Evolutionary conservation across 2,888 invertebrate species (phyloP), one percentile per base, ranked within the genome.

Genomic region (Machimus atricapillus): DNA sequence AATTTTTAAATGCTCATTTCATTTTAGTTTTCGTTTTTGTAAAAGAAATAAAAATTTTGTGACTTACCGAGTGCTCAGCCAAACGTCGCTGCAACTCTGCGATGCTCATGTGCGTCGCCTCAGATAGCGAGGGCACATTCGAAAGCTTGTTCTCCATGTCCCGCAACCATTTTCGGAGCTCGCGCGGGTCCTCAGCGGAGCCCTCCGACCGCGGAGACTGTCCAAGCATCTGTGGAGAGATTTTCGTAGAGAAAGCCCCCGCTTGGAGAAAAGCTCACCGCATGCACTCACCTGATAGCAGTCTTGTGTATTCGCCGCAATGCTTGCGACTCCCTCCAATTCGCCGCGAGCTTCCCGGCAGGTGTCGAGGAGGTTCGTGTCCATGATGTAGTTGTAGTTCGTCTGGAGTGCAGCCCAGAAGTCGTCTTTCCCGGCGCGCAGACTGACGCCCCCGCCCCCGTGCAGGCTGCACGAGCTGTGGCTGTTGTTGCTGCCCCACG

Each of bases 381-480:
- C 97, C 98, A 98, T 98, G 91, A 98, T 97, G 93, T 97, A 98
- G 92, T 98, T 96, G 93, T 98, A 98, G 93, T 97, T 97, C 87
- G 97, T 96, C 93, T 97, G 96, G 90, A 98, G 95, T 88, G 97
- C 96, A 89, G 97, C 97, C 97, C 98, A 98, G 90, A 98, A 96
- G 91, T 98, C 97, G 93, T 98, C 97, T 92, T 96, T 96, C 90
- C 93, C 94, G 27, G 91, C 91, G 85, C 90, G 90, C 27, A 92
- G 91, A 74, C 89, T 89, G 52, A 83, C 86, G 40, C 88, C 88
- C 77, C 91, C 86, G 40, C 88, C 88, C 77, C 91, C 89, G 89
- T 92, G 91, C 74, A 93, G 90, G 88, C 93, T 91, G 79, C 95
- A 94, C 89, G 95, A 95, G 91, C 96, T 96, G 81, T 95, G 94